Evolutionary conservation across 2,113 vertebrate genomes (phyloP), one percentile per base, ranked within the genome.

Genomic region (Cryptomyrus ogoouensis): DNA sequence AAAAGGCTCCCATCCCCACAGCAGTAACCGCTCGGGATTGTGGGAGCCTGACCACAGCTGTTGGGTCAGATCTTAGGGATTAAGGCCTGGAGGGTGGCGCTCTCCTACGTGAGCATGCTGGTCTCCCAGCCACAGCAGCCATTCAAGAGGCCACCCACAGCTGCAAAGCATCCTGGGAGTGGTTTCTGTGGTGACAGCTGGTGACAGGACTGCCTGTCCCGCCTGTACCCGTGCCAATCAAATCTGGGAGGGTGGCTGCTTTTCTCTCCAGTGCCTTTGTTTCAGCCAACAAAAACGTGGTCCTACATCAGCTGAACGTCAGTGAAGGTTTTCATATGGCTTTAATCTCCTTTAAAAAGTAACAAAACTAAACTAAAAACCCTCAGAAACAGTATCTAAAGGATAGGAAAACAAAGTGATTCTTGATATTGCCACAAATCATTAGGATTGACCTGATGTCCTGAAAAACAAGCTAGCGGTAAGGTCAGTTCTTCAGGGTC

Each of bases 291-390:
- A 92, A 89, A 93, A 93, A 90, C 89, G 88, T 95, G 97, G 89
- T 95, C 95, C 94, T 96, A 95, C 97, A 96, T 97, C 95, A 95
- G 95, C 96, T 97, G 95, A 97, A 95, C 95, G 94, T 97, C 94
- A 95, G 93, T 95, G 95, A 96, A 92, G 96, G 96, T 97, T 97
- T 94, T 89, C 94, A 96, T 98, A 99, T 99, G 98, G 98, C 98
- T 99, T 99, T 97, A 98, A 98, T 99, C 98, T 98, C 98, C 98
- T 98, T 98, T 98, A 97, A 93, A 94, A 95, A 92, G 93, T 89
- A 94, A 93, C 95, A 94, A 93, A 90, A 94, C 94, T 93, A 89
- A 42, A 89, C 77, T 91, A 92, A 88, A 74, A 92, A 93, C 93
- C 93, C 92, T 93, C 91, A 74, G 87, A 91, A 91, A 91, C 88